Percentiles rank a stretch among this genome's conserved stretches.
Conservation (phyloP, 2,888 invertebrate genomes). For the Tanypteryx hageni region DNA sequence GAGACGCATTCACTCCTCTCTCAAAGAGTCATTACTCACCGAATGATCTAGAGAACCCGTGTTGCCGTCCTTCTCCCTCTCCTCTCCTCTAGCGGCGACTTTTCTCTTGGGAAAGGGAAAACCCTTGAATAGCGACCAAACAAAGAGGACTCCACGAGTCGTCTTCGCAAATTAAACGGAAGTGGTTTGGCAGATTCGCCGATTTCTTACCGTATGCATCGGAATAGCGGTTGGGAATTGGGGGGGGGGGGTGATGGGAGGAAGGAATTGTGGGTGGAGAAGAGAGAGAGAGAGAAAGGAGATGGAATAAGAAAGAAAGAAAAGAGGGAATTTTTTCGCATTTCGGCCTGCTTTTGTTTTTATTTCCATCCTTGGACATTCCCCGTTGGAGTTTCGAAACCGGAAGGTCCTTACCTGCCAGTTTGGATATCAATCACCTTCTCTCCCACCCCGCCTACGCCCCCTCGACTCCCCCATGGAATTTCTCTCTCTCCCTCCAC, state of each 20-base stretch:
- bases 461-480: too few relatives aligned
- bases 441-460: neutral
- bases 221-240: neutral
- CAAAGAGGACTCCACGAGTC: neutral
- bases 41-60: too few relatives aligned
- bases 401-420: conserved; percentile 19
- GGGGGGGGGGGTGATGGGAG: neutral
- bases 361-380: conserved; percentile 22
- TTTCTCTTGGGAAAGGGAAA: too few relatives aligned
- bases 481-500: neutral
- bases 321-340: conserved; percentile 3
- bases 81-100: too few relatives aligned
- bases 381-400: conserved; percentile 21
- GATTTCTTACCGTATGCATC: neutral
- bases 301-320: neutral
- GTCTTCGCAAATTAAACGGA: conserved; percentile 29
- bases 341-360: conserved; percentile 1
- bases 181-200: conserved; percentile 28
- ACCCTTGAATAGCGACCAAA: too few relatives aligned
- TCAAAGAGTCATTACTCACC: too few relatives aligned
- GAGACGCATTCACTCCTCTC: too few relatives aligned
- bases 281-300: too few relatives aligned
- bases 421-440: conserved; percentile 11
- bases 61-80: too few relatives aligned
- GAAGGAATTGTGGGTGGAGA: too few relatives aligned